These are phyloP conservation scores for Temnopleurus reevesii DNA, from an alignment of 53 echinoderm and acorn worm genomes.

Conservation along the genomic window DNA sequence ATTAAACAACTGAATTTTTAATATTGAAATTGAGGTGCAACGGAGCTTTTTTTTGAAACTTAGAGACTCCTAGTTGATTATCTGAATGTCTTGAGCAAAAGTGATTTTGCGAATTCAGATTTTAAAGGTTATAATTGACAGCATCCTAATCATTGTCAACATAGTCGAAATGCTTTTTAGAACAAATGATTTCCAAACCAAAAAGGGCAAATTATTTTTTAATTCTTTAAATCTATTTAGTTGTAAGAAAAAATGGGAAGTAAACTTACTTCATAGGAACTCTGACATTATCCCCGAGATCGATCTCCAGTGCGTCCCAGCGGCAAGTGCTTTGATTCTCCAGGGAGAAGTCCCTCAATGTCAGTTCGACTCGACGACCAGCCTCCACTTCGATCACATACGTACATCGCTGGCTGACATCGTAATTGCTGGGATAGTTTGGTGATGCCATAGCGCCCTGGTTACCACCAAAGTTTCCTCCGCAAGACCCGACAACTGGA, in stretches of 20 bases:
- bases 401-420: constrained; percentile 9
- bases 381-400: constrained; percentile 62
- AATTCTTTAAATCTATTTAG: too few species aligned
- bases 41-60: too few species aligned
- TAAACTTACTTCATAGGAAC: constrained; percentile 47
- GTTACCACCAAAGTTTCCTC: constrained; percentile 45
- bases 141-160: too few species aligned
- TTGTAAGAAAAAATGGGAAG: background rate
- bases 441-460: constrained; percentile 54
- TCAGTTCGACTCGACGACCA: constrained; percentile 50
- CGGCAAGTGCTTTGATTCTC: constrained; percentile 10
- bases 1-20: too few species aligned
- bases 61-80: too few species aligned
- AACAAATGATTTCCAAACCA: too few species aligned
- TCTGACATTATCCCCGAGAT: constrained; percentile 43
- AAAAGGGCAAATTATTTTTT: too few species aligned
- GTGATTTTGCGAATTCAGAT: too few species aligned
- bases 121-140: too few species aligned
- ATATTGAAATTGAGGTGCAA: too few species aligned
- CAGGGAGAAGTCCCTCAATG: background rate
- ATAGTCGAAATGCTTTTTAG: too few species aligned
- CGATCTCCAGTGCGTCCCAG: constrained; percentile 17
- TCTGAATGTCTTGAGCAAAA: too few species aligned
- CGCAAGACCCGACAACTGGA: constrained; percentile 46
- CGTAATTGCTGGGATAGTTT: constrained; percentile 58